These are phyloP conservation scores for Cheilosia variabilis DNA, from an alignment of 2,888 invertebrate genomes.

Conservation along the genomic window DNA sequence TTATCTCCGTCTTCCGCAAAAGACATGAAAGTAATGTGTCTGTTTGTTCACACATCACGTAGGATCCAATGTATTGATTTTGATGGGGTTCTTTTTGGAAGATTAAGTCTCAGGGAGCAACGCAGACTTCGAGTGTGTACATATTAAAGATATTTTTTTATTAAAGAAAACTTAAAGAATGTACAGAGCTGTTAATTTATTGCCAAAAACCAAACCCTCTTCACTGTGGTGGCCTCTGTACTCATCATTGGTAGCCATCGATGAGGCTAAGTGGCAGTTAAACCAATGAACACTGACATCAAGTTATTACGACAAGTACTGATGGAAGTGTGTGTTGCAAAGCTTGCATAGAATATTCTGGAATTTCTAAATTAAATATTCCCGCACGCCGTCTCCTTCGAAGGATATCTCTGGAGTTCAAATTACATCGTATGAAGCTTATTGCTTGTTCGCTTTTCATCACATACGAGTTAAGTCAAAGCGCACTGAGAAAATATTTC, in stretches of 20 bases:
- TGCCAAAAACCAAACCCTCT: too few species aligned
- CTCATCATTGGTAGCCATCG: too few species aligned
- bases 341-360: not conserved
- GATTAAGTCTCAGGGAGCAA: not conserved
- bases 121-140: not conserved
- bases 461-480: not conserved
- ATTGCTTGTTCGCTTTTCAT: not conserved
- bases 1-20: not conserved
- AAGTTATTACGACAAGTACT: not conserved
- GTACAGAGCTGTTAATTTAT: too few species aligned
- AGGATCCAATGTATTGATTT: slow-evolving; percentile 5
- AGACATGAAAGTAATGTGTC: slow-evolving; percentile 15
- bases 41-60: slow-evolving; percentile 38
- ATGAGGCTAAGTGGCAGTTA: too few species aligned
- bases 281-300: not conserved
- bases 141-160: not conserved
- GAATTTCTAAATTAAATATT: slow-evolving; percentile 7
- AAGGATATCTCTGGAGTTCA: not conserved
- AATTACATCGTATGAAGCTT: not conserved
- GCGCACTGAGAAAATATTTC: not conserved
- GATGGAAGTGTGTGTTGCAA: not conserved
- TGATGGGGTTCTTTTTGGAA: not conserved
- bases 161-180: not conserved
- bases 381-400: not conserved
- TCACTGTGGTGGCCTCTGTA: too few species aligned